Conservation (phyloP, 2,113 vertebrate genomes). For the Elachura formosa region DNA sequence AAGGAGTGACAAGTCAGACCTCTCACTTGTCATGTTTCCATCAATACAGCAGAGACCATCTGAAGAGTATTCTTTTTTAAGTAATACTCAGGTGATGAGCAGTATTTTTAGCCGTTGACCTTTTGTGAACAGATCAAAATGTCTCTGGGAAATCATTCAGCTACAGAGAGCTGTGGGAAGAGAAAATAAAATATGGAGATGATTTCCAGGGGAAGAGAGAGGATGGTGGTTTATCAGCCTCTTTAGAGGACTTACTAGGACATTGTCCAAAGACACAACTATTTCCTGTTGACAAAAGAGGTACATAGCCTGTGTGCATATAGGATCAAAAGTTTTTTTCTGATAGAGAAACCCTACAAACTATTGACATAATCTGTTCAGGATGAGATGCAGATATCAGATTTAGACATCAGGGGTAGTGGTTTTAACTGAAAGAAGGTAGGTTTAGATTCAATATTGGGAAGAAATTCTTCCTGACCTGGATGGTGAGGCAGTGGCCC, state of each 20-base stretch:
- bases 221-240: background rate
- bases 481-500: too few relatives aligned
- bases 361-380: background rate
- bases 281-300: background rate
- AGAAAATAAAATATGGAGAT: background rate
- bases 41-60: background rate
- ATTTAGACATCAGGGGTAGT: background rate
- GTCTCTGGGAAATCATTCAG: background rate
- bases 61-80: background rate
- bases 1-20: background rate
- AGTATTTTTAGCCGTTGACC: background rate
- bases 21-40: background rate
- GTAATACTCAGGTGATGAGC: background rate
- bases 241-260: background rate
- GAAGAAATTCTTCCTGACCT: background rate
- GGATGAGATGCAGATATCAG: background rate
- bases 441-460: background rate
- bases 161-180: background rate
- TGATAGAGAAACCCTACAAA: background rate
- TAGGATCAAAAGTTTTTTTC: background rate
- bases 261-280: background rate
- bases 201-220: background rate
- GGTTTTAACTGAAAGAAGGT: background rate
- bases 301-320: background rate
- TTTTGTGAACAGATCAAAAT: background rate